A percentile compares a stretch with the other conserved stretches of the same genome.
These are phyloP conservation scores for Tetramorium parvispinum DNA, from an alignment of 1,140 invertebrate species.

Conservation along the genomic window DNA sequence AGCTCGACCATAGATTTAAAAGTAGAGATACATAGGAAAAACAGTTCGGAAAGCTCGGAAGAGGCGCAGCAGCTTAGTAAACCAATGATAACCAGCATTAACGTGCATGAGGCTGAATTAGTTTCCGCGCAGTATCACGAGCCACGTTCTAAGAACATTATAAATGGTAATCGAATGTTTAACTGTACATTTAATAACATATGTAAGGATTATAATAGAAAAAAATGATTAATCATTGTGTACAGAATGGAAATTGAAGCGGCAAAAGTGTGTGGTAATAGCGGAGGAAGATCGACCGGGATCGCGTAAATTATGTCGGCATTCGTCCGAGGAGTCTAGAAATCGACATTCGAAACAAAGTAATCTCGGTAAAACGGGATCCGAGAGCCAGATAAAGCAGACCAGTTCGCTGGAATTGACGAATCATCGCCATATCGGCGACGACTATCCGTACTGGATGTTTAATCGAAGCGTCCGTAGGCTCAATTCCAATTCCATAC, in stretches of 20 bases:
- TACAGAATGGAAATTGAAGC: constrained; percentile 76
- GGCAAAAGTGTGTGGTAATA: constrained; percentile 77
- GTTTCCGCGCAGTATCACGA: constrained; percentile 77
- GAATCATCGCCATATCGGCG: constrained; percentile 75
- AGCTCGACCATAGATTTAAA: constrained; percentile 91
- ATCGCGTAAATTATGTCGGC: constrained; percentile 78
- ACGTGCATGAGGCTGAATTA: constrained; percentile 80
- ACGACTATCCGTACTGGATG: constrained; percentile 83
- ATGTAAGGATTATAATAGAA: background rate
- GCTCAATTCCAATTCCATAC: constrained; percentile 81
- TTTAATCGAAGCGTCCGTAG: constrained; percentile 80
- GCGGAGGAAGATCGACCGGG: constrained; percentile 76
- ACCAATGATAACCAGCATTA: constrained; percentile 77
- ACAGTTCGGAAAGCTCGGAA: constrained; percentile 94
- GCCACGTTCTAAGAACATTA: constrained; percentile 73
- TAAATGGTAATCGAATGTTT: constrained; percentile 74
- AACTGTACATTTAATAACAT: background rate
- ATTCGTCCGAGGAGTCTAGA: constrained; percentile 82
- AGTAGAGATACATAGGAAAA: constrained; percentile 96
- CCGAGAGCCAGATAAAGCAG: constrained; percentile 84
- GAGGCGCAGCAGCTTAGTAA: constrained; percentile 83
- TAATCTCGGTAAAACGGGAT: constrained; percentile 82
- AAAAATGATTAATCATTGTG: background rate
- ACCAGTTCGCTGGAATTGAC: constrained; percentile 82
- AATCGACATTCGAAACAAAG: constrained; percentile 81